Evolutionary conservation across 2,113 vertebrate genomes (phyloP), one percentile per base, ranked within the genome.

Genomic region (Vanacampus margaritifer): DNA sequence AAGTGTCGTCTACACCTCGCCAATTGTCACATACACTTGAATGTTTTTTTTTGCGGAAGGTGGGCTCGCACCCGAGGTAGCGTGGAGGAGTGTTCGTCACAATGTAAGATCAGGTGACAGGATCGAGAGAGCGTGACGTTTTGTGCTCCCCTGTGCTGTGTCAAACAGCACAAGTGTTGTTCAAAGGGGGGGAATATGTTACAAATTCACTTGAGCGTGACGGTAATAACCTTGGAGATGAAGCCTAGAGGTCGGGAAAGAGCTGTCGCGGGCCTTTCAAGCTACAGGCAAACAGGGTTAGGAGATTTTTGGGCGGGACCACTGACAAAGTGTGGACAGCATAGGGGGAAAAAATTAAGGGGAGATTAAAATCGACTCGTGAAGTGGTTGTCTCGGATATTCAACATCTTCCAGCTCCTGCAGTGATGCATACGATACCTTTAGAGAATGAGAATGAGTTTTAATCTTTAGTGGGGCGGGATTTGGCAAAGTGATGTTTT

Each of bases 331-430:
- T 56, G 45, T 64, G 48, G 32, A 61, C 61, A 43, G 12, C 32
- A 51, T 37, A 61, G 6, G n/a, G 39, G 64, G 56, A n/a, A 1
- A 13, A 64, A 65, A 41, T 41, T 32, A 41, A 23, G 45, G 64
- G 74, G 43, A 62, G 32, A 62, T 43, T 16, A 26, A 65, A 37
- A 74, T 68, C 24, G 12, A 59, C 72, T 73, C 70, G 54, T 50
- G 53, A 59, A 36, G 54, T 32, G 39, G 28, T 32, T 32, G 28
- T 32, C 28, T 32, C 4, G 28, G 53, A 68, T 2, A 1, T 36
- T 54, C 14, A 46, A 46, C 11, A 54, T 26, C 23, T 26, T 54
- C 24, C 12, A 24, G 4, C 14, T 13, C 24, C 53, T 54, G 53
- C 53, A 26, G 53, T 11, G 1, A 13, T 1, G 24, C 53, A 13